Conservation (phyloP, 2,113 vertebrate genomes). For the Tauraco erythrolophus region DNA sequence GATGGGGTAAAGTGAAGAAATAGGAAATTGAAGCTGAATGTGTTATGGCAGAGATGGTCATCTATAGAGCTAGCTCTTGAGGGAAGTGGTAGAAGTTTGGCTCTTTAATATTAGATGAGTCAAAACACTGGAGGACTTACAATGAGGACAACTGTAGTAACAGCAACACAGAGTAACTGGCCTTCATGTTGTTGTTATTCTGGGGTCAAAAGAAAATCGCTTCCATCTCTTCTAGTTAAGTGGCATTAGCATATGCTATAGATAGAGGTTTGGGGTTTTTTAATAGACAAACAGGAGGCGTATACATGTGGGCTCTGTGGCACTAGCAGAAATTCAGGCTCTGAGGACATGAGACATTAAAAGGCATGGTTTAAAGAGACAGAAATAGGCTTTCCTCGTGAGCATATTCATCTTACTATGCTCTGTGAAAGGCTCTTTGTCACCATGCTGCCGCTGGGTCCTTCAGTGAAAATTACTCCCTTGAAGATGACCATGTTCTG, state of each 20-base stretch:
- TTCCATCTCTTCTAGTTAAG: not conserved
- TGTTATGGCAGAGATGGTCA: not conserved
- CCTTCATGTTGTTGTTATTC: not conserved
- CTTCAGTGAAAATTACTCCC: not conserved
- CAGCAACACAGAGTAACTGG: not conserved
- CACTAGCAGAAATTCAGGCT: not conserved
- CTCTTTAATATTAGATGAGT: not conserved
- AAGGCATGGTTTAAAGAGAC: not conserved
- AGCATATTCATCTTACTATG: not conserved
- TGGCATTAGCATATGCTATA: not conserved
- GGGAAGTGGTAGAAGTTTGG: not conserved
- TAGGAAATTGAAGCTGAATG: not conserved
- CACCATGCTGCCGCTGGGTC: not conserved
- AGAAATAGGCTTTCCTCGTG: not conserved
- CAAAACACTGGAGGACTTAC: not conserved
- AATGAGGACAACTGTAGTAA: not conserved
- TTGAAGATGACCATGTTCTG: not conserved
- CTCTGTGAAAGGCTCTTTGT: not conserved
- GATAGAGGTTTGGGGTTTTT: not conserved
- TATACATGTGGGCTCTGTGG: not conserved
- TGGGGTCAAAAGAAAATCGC: not conserved
- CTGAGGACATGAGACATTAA: not conserved
- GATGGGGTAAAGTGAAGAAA: not conserved
- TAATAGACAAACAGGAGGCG: not conserved
- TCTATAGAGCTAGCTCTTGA: not conserved